A percentile compares a stretch with the other conserved stretches of the same genome.
Conservation (phyloP, 1,140 invertebrate genomes). For the Leptinotarsa undecemlineata region DNA sequence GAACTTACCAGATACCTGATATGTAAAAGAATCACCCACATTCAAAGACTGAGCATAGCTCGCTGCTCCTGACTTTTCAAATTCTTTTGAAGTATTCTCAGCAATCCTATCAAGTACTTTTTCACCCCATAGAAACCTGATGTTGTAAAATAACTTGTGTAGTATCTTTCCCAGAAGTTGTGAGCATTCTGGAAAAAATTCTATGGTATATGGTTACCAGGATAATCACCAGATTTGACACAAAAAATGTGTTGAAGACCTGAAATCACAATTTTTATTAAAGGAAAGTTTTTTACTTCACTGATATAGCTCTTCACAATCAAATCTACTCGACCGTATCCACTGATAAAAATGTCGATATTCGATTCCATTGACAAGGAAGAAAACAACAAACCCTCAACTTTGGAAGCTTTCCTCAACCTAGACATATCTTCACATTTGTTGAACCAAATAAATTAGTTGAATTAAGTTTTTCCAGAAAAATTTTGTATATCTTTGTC, state of each 20-base stretch:
- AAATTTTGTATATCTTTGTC: not conserved
- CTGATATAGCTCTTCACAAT: not conserved
- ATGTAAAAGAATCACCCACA: not conserved
- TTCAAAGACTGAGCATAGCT: not conserved
- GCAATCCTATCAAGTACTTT: too few species aligned
- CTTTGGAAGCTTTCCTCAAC: too few species aligned
- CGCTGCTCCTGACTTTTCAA: not conserved
- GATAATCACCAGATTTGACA: not conserved
- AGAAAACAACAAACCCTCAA: too few species aligned
- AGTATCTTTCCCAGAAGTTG: too few species aligned
- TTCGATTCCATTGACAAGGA: not conserved
- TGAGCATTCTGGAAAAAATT: too few species aligned
- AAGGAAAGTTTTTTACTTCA: not conserved
- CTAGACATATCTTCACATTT: too few species aligned
- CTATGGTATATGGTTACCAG: not conserved
- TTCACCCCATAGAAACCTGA: too few species aligned
- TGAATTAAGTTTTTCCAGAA: not conserved
- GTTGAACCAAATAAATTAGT: too few species aligned
- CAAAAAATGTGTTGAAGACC: not conserved
- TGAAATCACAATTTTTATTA: not conserved
- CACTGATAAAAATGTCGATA: not conserved
- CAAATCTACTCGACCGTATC: not conserved
- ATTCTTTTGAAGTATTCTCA: too few species aligned
- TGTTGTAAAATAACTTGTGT: too few species aligned
- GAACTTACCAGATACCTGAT: not conserved